Conservation (phyloP, 2,797 vertebrate genomes). For the Rousettus madagascariensis region DNA sequence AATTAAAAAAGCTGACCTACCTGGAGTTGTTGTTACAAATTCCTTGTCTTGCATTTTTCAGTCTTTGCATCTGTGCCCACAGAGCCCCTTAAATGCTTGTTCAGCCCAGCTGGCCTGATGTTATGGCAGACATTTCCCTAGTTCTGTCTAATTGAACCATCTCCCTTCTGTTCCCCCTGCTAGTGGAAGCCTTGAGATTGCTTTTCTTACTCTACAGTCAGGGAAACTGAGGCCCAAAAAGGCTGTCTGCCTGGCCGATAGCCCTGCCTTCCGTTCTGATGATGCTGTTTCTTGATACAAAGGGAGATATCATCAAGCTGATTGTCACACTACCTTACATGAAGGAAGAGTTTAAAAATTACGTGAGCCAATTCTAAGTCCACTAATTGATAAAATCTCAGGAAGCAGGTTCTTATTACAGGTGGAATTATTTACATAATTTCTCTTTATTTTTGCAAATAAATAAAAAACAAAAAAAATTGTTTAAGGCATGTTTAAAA, state of each 20-base stretch:
- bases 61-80: not conserved
- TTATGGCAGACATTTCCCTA: not conserved
- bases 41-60: not conserved
- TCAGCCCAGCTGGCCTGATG: conserved; percentile 25
- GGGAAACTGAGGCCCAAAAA: conserved; percentile 41
- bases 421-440: not conserved
- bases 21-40: not conserved
- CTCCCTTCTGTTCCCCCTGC: not conserved
- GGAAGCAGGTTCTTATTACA: not conserved
- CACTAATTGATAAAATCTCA: not conserved
- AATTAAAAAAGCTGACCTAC: conserved; percentile 49
- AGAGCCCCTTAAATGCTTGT: conserved; percentile 20
- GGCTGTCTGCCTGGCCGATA: not conserved
- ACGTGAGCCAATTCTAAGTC: not conserved
- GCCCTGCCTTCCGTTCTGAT: not conserved
- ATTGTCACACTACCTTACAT: not conserved
- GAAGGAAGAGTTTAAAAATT: not conserved
- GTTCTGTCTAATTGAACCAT: not conserved
- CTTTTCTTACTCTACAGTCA: not conserved
- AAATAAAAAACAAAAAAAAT: not conserved
- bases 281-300: not conserved
- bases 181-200: not conserved
- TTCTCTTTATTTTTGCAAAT: conserved; percentile 20
- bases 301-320: not conserved
- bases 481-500: not conserved